Percentiles rank a stretch among this genome's conserved stretches.
Conservation (phyloP, 2,113 vertebrate species). For the Galemys pyrenaicus region DNA sequence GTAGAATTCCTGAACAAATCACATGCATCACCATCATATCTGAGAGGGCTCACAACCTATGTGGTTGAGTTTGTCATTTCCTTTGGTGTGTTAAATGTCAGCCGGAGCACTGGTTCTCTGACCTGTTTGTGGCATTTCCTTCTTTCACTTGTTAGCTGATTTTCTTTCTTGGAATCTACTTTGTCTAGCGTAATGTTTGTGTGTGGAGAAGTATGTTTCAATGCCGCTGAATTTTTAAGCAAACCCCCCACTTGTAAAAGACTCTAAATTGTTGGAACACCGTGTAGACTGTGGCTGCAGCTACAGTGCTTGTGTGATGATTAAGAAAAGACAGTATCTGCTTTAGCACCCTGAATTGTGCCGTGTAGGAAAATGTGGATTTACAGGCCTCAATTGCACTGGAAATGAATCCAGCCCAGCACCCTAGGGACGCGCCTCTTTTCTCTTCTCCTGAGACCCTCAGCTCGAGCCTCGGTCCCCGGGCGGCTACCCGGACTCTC, state of each 20-base stretch:
- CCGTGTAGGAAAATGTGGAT: conserved; percentile 20
- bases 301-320: not conserved
- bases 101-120: not conserved
- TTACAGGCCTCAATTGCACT: not conserved
- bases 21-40: not conserved
- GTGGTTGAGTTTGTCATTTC: conserved; percentile 7
- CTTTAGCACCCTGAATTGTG: conserved; percentile 7
- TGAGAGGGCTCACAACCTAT: not conserved
- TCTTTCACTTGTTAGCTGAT: not conserved
- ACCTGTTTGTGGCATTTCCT: not conserved
- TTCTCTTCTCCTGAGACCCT: not conserved
- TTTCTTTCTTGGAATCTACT: not conserved
- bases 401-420: conserved; percentile 17
- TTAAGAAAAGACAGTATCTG: not conserved
- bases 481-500: not conserved
- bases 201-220: not conserved
- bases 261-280: not conserved
- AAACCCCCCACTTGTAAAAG: not conserved
- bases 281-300: not conserved
- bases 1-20: not conserved
- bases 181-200: not conserved
- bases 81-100: not conserved
- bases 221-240: not conserved
- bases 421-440: not conserved
- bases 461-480: not conserved